Base-by-base conservation (phyloP, 2,888 invertebrate genomes). In the Drosophila monieri region DNA sequence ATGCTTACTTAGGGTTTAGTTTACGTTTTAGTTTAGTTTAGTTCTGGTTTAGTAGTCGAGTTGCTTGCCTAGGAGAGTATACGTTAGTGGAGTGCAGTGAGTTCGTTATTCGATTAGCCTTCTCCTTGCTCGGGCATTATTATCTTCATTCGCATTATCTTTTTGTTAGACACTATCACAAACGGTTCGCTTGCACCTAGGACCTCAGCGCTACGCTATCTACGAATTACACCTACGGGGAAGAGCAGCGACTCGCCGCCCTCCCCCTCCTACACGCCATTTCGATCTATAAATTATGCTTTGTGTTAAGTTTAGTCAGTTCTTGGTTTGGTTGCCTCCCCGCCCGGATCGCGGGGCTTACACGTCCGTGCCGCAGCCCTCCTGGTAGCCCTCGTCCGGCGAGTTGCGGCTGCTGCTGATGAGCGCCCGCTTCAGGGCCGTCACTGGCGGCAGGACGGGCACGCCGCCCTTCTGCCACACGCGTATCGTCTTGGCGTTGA, bases 301-400 rank as follows among this genome's bases (percentile, higher is more conserved):
- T 41, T 54, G 55, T 55, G 58, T 65, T 84, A 83, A 83, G 88
- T 78, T 86, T 88, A 84, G 85, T 89, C 89, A 89, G 88, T 86
- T 89, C 86, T 85, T 65, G 76, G 78, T 39, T 48, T 44, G 65
- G 39, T 49, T 53, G 59, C 32, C 4, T 21, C 21, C 21, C 41
- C 37, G 2, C 12, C 12, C 43, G 21, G 3, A 8, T 41, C 1
- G 6, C 9, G 18, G 15, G 5, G 67, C 70, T 86, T 95, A 97
- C 91, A 97, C 97, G 92, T 97, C 97, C 78, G 97, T 97, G 79
- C 97, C 97, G 92, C 97, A 96, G 88, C 97, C 97, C 92, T 97
- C 97, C 91, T 97, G 97, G 91, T 97, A 97, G 72, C 97, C 96
- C 92, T 97, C 97, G 89, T 97, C 97, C 43, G 96, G 95, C 23